These are phyloP conservation scores for Sycophaga agraensis DNA, from an alignment of 1,140 invertebrate genomes.

Conservation along the genomic window DNA sequence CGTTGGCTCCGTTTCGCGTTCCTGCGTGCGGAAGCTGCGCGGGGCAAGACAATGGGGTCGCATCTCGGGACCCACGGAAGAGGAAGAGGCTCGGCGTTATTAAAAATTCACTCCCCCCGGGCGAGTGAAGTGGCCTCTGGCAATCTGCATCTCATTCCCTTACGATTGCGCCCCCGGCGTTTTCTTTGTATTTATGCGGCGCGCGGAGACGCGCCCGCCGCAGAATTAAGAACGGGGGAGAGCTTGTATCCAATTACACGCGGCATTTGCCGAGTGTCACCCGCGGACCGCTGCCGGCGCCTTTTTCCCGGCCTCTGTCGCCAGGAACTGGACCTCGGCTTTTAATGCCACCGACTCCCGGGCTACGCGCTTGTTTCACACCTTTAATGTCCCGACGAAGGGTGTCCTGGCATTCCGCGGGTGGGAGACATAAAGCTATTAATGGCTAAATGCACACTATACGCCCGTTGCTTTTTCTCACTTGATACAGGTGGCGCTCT, in stretches of 20 bases:
- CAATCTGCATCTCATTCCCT: slow-evolving; percentile 60
- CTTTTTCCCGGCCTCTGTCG: neutral
- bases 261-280: slow-evolving; percentile 31
- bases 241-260: slow-evolving; percentile 46
- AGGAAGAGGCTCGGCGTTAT: slow-evolving; percentile 50
- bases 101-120: slow-evolving; percentile 58
- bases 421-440: no score
- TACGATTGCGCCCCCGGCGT: no score
- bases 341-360: no score
- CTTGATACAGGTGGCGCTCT: no score
- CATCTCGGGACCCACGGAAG: slow-evolving; percentile 22
- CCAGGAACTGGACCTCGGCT: no score
- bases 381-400: no score
- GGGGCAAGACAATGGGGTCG: slow-evolving; percentile 48
- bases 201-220: slow-evolving; percentile 31
- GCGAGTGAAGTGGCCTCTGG: slow-evolving; percentile 56
- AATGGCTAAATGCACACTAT: no score
- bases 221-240: slow-evolving; percentile 14
- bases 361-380: no score
- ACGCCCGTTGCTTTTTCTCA: no score
- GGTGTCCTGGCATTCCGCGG: no score
- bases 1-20: slow-evolving; percentile 39
- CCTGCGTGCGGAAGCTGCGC: slow-evolving; percentile 35
- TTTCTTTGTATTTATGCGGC: no score
- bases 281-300: neutral